Evolutionary conservation across 2,888 invertebrate species (phyloP), one percentile per base, ranked within the genome.

Genomic region (Sphaerophoria taeniata): DNA sequence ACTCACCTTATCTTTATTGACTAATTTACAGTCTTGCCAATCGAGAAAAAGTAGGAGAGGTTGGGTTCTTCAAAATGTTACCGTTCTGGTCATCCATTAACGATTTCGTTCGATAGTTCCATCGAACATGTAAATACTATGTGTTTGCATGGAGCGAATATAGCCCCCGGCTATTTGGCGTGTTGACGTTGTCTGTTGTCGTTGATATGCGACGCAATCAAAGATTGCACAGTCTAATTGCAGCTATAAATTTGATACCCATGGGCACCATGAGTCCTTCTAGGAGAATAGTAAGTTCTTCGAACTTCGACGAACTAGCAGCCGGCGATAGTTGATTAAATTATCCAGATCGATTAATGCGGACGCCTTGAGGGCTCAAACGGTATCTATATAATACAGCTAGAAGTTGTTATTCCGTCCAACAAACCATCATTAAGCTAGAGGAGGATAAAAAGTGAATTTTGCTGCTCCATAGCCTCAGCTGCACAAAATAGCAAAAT

Each of bases 311-410:
- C 43, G 43, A 39, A 39, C 6, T 7, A 9, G 43, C 9, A 6
- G 43, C 9, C 43, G 9, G 43, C 3, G 0, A 9, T 55, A 71
- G 53, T 24, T 80, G 80, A 84, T 84, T 84, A 84, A 84, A 84
- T 84, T 84, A 84, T 84, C 79, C 60, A 45, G 65, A 75, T 31
- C 83, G 83, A 84, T 84, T 84, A 84, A 75, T 43, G 65, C 60
- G 61, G 55, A 84, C 75, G 80, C 84, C 84, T 80, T 36, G 84
- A 72, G 80, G 80, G 61, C 70, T 49, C 49, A 72, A 60, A 61
- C 56, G 47, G 67, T 47, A 11, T 11, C 43, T 9, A 12, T 43
- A 43, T 39, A 7, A 39, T 39, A 3, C 2, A 24, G 24, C 24
- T 24, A 1, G 39, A 39, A 9, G 63, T 24, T 39, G 43, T 56